Base-by-base conservation (phyloP, 30 jellyfish, hydroid and myxozoan genomes). In the Cassiopea andromeda region DNA sequence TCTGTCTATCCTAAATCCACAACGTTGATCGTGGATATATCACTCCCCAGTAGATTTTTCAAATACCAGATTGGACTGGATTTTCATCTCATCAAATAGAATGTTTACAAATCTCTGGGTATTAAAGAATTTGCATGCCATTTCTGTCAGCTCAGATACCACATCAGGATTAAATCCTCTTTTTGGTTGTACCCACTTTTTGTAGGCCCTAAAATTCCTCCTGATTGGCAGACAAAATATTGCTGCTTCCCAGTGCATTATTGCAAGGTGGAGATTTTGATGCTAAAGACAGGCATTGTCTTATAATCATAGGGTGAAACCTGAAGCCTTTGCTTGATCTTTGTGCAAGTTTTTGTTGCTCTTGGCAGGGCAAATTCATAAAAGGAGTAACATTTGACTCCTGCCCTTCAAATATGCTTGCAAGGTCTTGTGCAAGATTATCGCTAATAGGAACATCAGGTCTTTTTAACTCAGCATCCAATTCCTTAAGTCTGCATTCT, bases 191-290 rank as follows among this genome's bases (percentile, higher is more conserved):
- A 90, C 60, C 75, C 74, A 77, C 71, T 90, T 90, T 77, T 78
- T 90, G 58, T 90, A 90, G 81, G 83, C 97, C 71, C 90, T 72
- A 49, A 82, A 48, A 44, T 90, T 84, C 69, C 97, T 82, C 45
- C 85, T 44, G 46, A 94, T 90, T 49, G 93, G 93, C 50, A 90
- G 71, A 43, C 10, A 48, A 43, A 48, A 82, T 82, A 44, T 58
- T 58, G 69, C 87, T 69, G 50, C 74, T 47, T 2, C 87, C 27
- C 3, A 69, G 15, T 38, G 69, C 77, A 66, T 84, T 78, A 84
- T 84, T 69, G 78, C 92, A 71, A 16, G 92, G 71, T 17, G 92
- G 87, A 44, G 92, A 84, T 84, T 84, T 84, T 43, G 92, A 44
- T 7, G 92, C 92, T n/a, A 84, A 57, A 48, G 92, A 84, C 1